These are phyloP conservation scores for Coenonympha arcania DNA, from an alignment of 2,888 invertebrate species.

Conservation along the genomic window DNA sequence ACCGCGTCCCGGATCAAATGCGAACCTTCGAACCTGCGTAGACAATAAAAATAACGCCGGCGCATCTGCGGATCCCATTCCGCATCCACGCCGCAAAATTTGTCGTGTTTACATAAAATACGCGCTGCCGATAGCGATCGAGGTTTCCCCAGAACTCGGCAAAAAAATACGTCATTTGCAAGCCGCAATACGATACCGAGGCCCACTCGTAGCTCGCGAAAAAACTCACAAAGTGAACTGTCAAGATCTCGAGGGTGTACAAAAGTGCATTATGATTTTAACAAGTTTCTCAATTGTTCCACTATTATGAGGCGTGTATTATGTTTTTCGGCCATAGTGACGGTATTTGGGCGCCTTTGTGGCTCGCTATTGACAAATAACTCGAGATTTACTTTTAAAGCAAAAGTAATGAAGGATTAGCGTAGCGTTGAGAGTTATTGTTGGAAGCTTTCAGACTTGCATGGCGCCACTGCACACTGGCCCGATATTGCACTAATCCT, in stretches of 20 bases:
- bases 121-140: slow-evolving; percentile 61
- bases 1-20: slow-evolving; percentile 70
- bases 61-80: slow-evolving; percentile 69
- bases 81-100: slow-evolving; percentile 58
- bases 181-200: slow-evolving; percentile 53
- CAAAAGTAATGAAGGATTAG: slow-evolving; percentile 70
- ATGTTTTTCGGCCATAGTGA: slow-evolving; percentile 65
- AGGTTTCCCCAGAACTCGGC: slow-evolving; percentile 55
- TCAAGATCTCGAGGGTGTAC: slow-evolving; percentile 64
- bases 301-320: slow-evolving; percentile 72
- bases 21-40: slow-evolving; percentile 58
- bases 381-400: slow-evolving; percentile 65
- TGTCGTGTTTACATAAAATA: slow-evolving; percentile 73
- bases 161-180: slow-evolving; percentile 55
- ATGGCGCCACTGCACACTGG: slow-evolving; percentile 68
- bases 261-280: slow-evolving; percentile 72
- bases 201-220: slow-evolving; percentile 28
- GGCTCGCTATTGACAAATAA: slow-evolving; percentile 74
- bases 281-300: slow-evolving; percentile 69
- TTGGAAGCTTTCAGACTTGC: slow-evolving; percentile 39
- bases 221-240: slow-evolving; percentile 57
- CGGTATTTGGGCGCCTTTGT: slow-evolving; percentile 72
- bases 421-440: slow-evolving; percentile 46
- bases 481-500: slow-evolving; percentile 59
- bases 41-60: slow-evolving; percentile 68